Evolutionary conservation across 2,797 vertebrate species (phyloP).

Genomic region (Lindbergichthys nudifrons): DNA sequence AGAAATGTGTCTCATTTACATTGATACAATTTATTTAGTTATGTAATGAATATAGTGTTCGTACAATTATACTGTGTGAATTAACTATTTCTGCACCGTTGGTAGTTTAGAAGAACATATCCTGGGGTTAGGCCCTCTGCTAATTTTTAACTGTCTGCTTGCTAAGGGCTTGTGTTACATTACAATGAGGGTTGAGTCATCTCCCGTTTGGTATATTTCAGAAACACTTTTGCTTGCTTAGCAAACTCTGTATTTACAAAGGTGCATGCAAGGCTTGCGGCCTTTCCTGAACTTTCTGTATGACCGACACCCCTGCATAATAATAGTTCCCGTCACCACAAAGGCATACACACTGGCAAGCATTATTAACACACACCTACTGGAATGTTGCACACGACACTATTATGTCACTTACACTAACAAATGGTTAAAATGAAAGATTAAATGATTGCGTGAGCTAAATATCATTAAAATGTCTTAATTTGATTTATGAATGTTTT

Average conservation of each 20-base stretch:
- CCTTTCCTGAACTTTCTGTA: conserved; percentile 12
- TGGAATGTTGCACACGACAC: conserved; percentile 1
- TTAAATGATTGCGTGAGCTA: neutral
- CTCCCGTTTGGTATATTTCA: conserved; percentile 30
- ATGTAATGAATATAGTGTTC: neutral
- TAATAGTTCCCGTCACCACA: conserved; percentile 22
- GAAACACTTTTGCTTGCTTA: conserved; percentile 40
- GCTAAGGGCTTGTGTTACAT: conserved; percentile 35
- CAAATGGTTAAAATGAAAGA: neutral
- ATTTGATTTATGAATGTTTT: neutral
- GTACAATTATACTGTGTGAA: neutral
- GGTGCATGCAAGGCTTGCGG: conserved; percentile 23
- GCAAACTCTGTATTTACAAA: conserved; percentile 40
- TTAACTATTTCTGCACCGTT: neutral
- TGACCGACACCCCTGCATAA: conserved; percentile 4
- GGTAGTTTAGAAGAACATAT: neutral
- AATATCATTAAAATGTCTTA: neutral
- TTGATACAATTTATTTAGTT: neutral
- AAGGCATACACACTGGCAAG: conserved; percentile 2
- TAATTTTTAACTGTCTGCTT: conserved; percentile 41
- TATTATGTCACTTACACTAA: neutral
- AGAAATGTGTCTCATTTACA: neutral
- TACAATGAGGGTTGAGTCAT: conserved; percentile 24
- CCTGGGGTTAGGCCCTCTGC: neutral
- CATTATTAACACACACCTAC: conserved; percentile 7